These are phyloP conservation scores for Lithophane semibrunnea DNA, from an alignment of 2,888 invertebrate species.

Conservation along the genomic window DNA sequence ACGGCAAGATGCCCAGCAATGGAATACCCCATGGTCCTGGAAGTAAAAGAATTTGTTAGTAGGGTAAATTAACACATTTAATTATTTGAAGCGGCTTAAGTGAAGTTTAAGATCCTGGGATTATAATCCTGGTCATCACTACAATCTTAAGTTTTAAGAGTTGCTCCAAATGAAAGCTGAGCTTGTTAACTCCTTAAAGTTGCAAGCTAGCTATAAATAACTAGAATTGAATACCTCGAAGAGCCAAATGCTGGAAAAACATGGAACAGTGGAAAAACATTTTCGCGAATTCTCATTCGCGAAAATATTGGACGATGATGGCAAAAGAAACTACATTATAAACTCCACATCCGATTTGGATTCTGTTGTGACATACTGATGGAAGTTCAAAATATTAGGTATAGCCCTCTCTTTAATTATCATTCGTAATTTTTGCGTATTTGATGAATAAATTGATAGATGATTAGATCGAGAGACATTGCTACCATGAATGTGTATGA, in stretches of 20 bases:
- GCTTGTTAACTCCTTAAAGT: background rate
- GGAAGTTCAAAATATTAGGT: background rate
- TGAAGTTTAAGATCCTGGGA: background rate
- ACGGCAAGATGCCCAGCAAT: conserved; percentile 93
- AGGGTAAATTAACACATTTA: background rate
- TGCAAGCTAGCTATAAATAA: too few species aligned
- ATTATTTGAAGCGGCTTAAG: background rate
- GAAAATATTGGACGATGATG: background rate
- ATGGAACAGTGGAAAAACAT: too few species aligned
- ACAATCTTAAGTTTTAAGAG: too few species aligned
- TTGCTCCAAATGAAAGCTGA: too few species aligned
- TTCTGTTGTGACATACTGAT: background rate
- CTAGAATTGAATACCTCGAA: background rate
- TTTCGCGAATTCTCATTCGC: too few species aligned
- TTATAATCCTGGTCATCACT: background rate
- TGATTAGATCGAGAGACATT: background rate
- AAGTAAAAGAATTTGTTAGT: conserved; percentile 14
- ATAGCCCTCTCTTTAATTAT: background rate
- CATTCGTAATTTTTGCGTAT: background rate
- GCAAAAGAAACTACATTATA: background rate
- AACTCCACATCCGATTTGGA: background rate
- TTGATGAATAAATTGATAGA: background rate
- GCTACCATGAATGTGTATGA: background rate
- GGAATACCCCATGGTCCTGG: conserved; percentile 96
- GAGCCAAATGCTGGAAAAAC: too few species aligned